phyloP scores from a whole-genome alignment of 1,140 invertebrate genomes.

The Hypsibius dujardini region DNA sequence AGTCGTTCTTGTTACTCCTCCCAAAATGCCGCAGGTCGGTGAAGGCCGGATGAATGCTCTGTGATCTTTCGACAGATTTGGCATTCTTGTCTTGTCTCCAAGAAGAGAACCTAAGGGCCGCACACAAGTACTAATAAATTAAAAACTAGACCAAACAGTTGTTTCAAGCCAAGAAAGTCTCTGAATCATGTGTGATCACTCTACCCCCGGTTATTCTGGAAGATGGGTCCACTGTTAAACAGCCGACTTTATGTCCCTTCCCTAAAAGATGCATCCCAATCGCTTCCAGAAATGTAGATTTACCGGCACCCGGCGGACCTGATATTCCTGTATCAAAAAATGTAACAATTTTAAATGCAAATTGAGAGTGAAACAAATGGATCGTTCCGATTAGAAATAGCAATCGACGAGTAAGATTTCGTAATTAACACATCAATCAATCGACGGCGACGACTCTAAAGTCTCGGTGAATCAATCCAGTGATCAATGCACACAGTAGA shows the following conservation, averaged over 20 bases:
- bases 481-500: too few relatives aligned
- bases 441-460: too few relatives aligned
- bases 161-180: constrained; percentile 18
- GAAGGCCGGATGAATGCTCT: constrained; percentile 45
- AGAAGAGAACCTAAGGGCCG: constrained; percentile 38
- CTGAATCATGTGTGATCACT: too few relatives aligned
- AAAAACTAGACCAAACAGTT: constrained; percentile 19
- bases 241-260: constrained; percentile 40
- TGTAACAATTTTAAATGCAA: too few relatives aligned
- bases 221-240: constrained; percentile 45
- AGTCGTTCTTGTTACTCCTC: constrained; percentile 44
- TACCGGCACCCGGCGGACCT: constrained; percentile 46
- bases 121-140: neutral
- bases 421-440: too few relatives aligned
- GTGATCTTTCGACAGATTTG: constrained; percentile 38
- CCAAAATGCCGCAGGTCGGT: constrained; percentile 40
- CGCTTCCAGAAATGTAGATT: constrained; percentile 46
- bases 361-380: too few relatives aligned
- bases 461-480: too few relatives aligned
- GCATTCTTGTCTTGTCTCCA: constrained; percentile 47
- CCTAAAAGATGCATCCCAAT: constrained; percentile 40
- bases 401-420: too few relatives aligned
- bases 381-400: too few relatives aligned
- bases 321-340: constrained; percentile 37
- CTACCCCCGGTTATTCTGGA: constrained; percentile 40